These are phyloP conservation scores for Lepidocyrtinus sp. DNA, from an alignment of 2,888 invertebrate species.

Conservation along the genomic window DNA sequence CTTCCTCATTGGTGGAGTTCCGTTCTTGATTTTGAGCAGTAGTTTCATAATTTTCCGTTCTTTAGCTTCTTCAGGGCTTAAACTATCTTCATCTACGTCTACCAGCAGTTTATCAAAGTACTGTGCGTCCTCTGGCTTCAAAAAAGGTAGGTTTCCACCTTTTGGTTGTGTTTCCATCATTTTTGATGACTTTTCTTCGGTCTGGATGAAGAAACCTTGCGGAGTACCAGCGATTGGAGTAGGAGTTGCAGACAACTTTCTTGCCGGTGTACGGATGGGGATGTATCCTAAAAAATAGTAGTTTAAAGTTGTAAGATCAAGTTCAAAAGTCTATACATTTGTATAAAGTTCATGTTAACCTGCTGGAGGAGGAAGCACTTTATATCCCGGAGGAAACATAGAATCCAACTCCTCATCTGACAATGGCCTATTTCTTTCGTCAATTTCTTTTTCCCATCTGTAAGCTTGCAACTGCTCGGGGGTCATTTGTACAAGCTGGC, in stretches of 20 bases:
- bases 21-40: conserved; percentile 98
- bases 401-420: conserved; percentile 97
- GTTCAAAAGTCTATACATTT: not conserved
- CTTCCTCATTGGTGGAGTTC: conserved; percentile 99
- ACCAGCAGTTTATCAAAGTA: conserved; percentile 98
- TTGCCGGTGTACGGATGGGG: conserved; percentile 96
- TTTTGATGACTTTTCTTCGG: conserved; percentile 88
- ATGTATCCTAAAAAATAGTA: conserved; percentile 80
- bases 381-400: conserved; percentile 98
- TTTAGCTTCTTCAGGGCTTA: conserved; percentile 97
- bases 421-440: conserved; percentile 96
- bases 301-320: too few relatives aligned
- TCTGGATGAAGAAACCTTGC: conserved; percentile 95
- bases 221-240: conserved; percentile 96
- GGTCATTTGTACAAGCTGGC: conserved; percentile 97
- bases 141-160: conserved; percentile 93
- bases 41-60: conserved; percentile 99
- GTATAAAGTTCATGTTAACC: too few relatives aligned
- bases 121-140: conserved; percentile 99
- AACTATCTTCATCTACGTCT: conserved; percentile 96
- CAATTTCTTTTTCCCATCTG: conserved; percentile 98
- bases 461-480: conserved; percentile 99
- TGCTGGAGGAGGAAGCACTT: conserved; percentile 95
- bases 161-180: conserved; percentile 98
- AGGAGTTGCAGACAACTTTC: conserved; percentile 97